phyloP scores from a whole-genome alignment of 23 tunicate species.

The Botrylloides violaceus region DNA sequence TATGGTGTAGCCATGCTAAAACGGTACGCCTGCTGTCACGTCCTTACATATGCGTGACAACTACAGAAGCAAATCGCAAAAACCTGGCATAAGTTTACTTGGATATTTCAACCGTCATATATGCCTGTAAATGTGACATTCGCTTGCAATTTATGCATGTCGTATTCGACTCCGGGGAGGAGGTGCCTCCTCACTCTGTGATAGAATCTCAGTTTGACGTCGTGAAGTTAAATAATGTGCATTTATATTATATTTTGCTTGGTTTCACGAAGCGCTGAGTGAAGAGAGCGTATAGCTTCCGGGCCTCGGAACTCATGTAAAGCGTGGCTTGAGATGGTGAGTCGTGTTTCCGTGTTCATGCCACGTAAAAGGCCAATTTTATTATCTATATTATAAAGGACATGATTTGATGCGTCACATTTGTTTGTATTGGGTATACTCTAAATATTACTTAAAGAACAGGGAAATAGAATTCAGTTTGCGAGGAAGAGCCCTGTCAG shows the following conservation, averaged over 20 bases:
- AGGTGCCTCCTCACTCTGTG: too few species aligned
- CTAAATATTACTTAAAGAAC: neutral
- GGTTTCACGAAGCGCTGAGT: neutral
- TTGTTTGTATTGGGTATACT: neutral
- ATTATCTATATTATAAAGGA: neutral
- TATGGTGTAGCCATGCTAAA: neutral
- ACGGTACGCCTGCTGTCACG: too few species aligned
- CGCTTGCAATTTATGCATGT: too few species aligned
- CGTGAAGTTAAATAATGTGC: too few species aligned
- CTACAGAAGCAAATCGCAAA: neutral
- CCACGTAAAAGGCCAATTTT: neutral
- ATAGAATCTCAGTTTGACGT: too few species aligned
- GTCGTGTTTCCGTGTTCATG: neutral
- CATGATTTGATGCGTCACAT: neutral
- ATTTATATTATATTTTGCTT: too few species aligned
- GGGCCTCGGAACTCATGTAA: slow-evolving; percentile 2
- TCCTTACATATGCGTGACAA: neutral
- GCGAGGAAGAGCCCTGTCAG: neutral
- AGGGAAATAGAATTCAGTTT: neutral
- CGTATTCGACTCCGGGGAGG: too few species aligned
- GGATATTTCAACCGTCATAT: too few species aligned
- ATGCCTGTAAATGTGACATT: too few species aligned
- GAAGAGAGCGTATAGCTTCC: neutral
- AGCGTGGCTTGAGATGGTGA: neutral
- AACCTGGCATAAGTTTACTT: neutral